These are phyloP conservation scores for Nasonia vitripennis DNA, from an alignment of 1,140 invertebrate genomes.

Conservation along the genomic window DNA sequence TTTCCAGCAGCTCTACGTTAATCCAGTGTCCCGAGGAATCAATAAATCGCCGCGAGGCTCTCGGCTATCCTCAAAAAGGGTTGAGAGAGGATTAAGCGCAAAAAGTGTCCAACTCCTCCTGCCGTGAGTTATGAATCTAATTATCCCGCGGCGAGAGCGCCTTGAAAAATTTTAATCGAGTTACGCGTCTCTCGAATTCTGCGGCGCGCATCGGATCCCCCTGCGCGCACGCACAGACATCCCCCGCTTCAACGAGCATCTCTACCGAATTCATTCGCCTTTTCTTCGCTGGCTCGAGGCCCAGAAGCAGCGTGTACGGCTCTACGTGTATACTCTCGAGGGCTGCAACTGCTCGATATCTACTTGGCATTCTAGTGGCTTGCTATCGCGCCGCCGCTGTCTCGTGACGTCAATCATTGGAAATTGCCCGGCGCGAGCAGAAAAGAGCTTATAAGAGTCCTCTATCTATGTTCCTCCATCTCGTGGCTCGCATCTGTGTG, in stretches of 20 bases:
- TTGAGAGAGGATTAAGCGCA: neutral
- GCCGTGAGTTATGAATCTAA: conserved; percentile 39
- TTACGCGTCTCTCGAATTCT: neutral
- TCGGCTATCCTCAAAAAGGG: neutral
- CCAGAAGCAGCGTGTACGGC: neutral
- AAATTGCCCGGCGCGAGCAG: conserved; percentile 24
- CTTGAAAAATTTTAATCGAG: conserved; percentile 40
- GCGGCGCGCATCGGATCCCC: too few species aligned
- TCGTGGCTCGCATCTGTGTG: neutral
- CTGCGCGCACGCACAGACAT: neutral
- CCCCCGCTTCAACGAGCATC: neutral
- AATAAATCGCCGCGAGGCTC: neutral
- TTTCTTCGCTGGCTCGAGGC: conserved; percentile 29
- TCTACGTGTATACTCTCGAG: neutral
- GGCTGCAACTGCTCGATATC: conserved; percentile 32
- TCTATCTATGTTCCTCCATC: neutral
- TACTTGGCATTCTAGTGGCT: conserved; percentile 45
- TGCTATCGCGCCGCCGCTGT: neutral
- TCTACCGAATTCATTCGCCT: conserved; percentile 25
- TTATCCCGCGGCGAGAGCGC: neutral
- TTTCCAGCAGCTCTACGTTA: too few species aligned
- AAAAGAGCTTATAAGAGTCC: conserved; percentile 5
- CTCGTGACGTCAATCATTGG: conserved; percentile 46
- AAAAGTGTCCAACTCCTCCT: conserved; percentile 2
- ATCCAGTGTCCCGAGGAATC: neutral